A percentile compares a stretch with the other conserved stretches of the same genome.
These are phyloP conservation scores for Epirrita christyi DNA, from an alignment of 2,888 invertebrate species.

Conservation along the genomic window DNA sequence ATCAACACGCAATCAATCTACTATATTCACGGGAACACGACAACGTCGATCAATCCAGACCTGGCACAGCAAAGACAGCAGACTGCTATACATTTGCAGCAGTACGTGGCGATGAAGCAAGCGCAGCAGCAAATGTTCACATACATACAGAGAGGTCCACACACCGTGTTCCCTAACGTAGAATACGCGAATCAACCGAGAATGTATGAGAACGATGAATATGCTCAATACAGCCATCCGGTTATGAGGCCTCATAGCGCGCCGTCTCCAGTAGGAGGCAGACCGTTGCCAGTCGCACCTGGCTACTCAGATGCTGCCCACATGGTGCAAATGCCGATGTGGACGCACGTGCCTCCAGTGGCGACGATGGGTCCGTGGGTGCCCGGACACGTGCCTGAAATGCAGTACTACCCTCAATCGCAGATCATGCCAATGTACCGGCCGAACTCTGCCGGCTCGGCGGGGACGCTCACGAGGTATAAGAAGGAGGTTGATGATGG, in stretches of 20 bases:
- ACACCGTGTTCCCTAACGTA: conserved; percentile 73
- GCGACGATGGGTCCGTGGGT: conserved; percentile 73
- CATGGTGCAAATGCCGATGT: conserved; percentile 75
- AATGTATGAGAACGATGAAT: conserved; percentile 71
- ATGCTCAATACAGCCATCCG: conserved; percentile 68
- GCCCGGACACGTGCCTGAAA: conserved; percentile 67
- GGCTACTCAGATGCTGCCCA: conserved; percentile 68
- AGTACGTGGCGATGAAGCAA: conserved; percentile 83
- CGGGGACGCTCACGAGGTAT: conserved; percentile 74
- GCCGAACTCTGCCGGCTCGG: conserved; percentile 76
- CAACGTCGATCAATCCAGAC: conserved; percentile 62
- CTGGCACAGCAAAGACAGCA: conserved; percentile 77
- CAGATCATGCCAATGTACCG: conserved; percentile 78
- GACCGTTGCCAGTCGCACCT: conserved; percentile 65
- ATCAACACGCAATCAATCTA: conserved; percentile 65
- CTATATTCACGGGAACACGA: conserved; percentile 73
- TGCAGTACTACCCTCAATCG: conserved; percentile 78
- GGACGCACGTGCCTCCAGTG: conserved; percentile 69
- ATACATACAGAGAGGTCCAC: conserved; percentile 74
- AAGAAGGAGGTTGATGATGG: conserved; percentile 70
- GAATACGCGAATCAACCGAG: conserved; percentile 62
- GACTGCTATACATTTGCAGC: conserved; percentile 78
- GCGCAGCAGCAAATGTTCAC: conserved; percentile 81
- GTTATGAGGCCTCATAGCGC: conserved; percentile 73
- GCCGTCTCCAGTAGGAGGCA: conserved; percentile 66